Evolutionary conservation across 1,140 invertebrate genomes (phyloP).

Genomic region (Micrasema minimum): DNA sequence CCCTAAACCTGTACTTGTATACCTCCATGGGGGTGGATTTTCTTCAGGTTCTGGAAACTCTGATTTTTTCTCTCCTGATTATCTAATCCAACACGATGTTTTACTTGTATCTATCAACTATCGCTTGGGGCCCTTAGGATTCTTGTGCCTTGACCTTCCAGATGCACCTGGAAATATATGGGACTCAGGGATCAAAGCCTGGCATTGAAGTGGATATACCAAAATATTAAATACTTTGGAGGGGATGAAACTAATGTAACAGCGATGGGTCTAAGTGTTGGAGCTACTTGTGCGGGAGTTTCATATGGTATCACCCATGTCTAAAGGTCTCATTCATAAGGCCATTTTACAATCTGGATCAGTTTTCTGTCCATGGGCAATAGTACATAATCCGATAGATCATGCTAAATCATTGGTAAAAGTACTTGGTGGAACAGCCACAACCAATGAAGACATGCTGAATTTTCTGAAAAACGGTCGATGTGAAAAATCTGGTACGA

Average conservation of each 20-base stretch:
- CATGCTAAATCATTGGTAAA: background rate
- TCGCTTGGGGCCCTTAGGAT: constrained; percentile 64
- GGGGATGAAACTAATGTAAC: constrained; percentile 62
- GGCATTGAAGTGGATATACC: constrained; percentile 65
- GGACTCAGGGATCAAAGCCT: constrained; percentile 52
- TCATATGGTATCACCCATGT: constrained; percentile 43
- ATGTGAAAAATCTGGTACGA: constrained; percentile 56
- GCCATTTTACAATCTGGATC: constrained; percentile 46
- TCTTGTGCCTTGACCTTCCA: constrained; percentile 66
- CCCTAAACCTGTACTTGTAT: background rate
- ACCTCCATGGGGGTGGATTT: constrained; percentile 5
- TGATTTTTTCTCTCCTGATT: constrained; percentile 54
- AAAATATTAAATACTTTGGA: constrained; percentile 61
- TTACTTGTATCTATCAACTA: constrained; percentile 66
- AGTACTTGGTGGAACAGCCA: constrained; percentile 6
- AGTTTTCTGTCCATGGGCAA: constrained; percentile 34
- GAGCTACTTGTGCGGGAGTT: constrained; percentile 32
- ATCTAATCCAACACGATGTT: constrained; percentile 63
- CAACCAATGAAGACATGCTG: constrained; percentile 55
- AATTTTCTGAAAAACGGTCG: constrained; percentile 56
- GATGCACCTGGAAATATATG: constrained; percentile 55
- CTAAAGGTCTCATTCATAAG: constrained; percentile 42
- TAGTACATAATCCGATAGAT: constrained; percentile 50
- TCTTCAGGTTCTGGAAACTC: constrained; percentile 1
- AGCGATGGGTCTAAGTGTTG: constrained; percentile 56